Evolutionary conservation across 2,888 invertebrate genomes (phyloP), one percentile per base, ranked within the genome.

Genomic region (Ophraella communa): DNA sequence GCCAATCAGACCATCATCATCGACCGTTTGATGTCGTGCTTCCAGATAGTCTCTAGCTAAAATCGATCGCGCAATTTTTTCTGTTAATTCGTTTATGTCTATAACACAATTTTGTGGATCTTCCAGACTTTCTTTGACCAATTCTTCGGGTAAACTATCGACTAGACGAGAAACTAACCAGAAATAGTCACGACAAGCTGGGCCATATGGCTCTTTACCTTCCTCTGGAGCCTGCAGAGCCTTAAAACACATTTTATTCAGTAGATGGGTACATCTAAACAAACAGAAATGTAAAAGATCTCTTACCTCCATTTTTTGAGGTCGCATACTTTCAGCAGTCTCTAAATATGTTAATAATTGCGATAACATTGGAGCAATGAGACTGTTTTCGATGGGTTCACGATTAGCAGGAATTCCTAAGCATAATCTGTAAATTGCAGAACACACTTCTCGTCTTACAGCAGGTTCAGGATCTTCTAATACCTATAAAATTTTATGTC

Each of bases 171-270:
- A 94, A 11, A 95, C 87, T 3, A 96, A 85, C 95, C 96, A 96
- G 81, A 96, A 96, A 81, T 95, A 97, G 80, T 97, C 96, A 5
- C 95, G 85, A 78, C 96, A 96, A 1, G 96, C 96, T 0, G 96
- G 95, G 0, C 96, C 96, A 78, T 95, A 96, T 0, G 95, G 94
- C 78, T 96, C 96, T 78, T 96, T 95, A n/a, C 93, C 93, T 79
- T 92, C 92, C 74, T 92, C 91, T 0, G 87, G 87, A 49, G 88
- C 73, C 49, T 76, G 75, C 64, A 78, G 71, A 0, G 73, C 59
- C 69, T 71, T 27, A 64, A 55, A 55, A 55, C n/a, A 65, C 24
- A 10, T 23, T 35, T 17, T 1, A 27, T 47, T 24, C 8, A 17
- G 14, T 21, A 30, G 10, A 66, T 30, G 8, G 11, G 4, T n/a